Percentiles rank a stretch among this genome's conserved stretches.
Evolutionary conservation across 1,140 invertebrate genomes (phyloP).

Genomic region (Samia ricini): DNA sequence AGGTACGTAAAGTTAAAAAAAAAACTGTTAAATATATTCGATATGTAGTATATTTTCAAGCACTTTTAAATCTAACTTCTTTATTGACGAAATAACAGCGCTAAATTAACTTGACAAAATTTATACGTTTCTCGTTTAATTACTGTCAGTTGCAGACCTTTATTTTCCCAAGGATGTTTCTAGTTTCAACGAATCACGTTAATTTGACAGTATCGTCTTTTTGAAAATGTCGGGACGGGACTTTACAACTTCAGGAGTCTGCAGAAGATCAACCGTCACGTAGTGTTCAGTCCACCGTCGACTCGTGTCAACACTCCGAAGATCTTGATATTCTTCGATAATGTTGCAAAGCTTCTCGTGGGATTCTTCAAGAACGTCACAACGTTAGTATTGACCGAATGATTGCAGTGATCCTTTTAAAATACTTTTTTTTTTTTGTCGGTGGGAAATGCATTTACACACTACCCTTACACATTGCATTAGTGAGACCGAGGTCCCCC

Average conservation of each 20-base stretch:
- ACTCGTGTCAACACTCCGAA: constrained; percentile 29
- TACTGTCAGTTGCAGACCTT: background rate
- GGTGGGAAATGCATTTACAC: no score
- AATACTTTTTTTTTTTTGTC: no score
- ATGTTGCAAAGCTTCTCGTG: constrained; percentile 24
- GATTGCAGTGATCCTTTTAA: background rate
- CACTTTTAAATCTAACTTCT: no score
- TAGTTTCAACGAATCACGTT: background rate
- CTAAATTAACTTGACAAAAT: no score
- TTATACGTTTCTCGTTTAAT: background rate
- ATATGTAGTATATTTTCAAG: no score
- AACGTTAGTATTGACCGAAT: constrained; percentile 20
- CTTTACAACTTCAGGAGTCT: constrained; percentile 48
- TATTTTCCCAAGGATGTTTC: no score
- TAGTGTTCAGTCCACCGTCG: constrained; percentile 37
- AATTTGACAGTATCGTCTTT: constrained; percentile 40
- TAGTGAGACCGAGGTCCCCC: no score
- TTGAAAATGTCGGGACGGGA: constrained; percentile 39
- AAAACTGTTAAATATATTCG: no score
- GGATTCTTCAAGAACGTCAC: constrained; percentile 45
- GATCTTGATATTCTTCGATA: constrained; percentile 30
- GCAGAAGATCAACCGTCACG: constrained; percentile 33
- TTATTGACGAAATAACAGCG: no score
- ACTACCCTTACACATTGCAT: no score
- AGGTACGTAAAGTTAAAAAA: constrained; percentile 75